A percentile compares a stretch with the other conserved stretches of the same genome.
Conservation (phyloP, 2,888 invertebrate species). For the Agriotes lineatus region DNA sequence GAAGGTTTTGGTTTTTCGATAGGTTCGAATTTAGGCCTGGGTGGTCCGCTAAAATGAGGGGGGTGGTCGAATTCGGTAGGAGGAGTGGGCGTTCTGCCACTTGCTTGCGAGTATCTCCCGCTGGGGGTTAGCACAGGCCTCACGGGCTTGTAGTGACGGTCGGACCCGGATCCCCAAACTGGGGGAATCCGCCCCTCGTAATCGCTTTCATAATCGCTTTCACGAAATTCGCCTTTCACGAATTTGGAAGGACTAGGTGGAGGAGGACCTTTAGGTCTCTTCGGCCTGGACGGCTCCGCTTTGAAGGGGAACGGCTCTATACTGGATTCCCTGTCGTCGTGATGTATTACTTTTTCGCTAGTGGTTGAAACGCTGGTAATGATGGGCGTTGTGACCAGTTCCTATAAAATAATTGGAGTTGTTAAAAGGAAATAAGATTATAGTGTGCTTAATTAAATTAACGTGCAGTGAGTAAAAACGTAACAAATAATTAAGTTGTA, state of each 20-base stretch:
- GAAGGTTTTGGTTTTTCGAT: slow-evolving; percentile 65
- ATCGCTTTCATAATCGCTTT: slow-evolving; percentile 81
- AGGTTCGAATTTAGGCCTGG: slow-evolving; percentile 72
- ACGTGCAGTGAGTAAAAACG: background rate
- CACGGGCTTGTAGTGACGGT: slow-evolving; percentile 72
- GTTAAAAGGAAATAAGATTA: background rate
- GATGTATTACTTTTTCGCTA: slow-evolving; percentile 59
- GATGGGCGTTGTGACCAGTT: slow-evolving; percentile 69
- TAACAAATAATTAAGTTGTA: background rate
- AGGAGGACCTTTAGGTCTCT: slow-evolving; percentile 65
- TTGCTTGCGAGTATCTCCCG: slow-evolving; percentile 65
- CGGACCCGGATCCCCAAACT: slow-evolving; percentile 72
- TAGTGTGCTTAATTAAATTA: background rate
- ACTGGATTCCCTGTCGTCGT: slow-evolving; percentile 60
- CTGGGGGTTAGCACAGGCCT: slow-evolving; percentile 70
- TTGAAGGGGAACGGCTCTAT: slow-evolving; percentile 67
- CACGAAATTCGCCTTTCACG: slow-evolving; percentile 74
- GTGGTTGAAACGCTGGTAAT: slow-evolving; percentile 67
- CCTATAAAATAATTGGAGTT: slow-evolving; percentile 63
- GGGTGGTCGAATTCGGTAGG: slow-evolving; percentile 72
- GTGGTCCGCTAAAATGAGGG: slow-evolving; percentile 64
- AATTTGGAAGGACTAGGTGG: slow-evolving; percentile 77
- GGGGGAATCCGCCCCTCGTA: slow-evolving; percentile 75
- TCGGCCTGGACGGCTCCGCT: slow-evolving; percentile 62
- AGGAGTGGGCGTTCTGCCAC: slow-evolving; percentile 69